A percentile compares a stretch with the other conserved stretches of the same genome.
Evolutionary conservation across 1,140 invertebrate species (phyloP).

Genomic region (Pentalonia nigronervosa): DNA sequence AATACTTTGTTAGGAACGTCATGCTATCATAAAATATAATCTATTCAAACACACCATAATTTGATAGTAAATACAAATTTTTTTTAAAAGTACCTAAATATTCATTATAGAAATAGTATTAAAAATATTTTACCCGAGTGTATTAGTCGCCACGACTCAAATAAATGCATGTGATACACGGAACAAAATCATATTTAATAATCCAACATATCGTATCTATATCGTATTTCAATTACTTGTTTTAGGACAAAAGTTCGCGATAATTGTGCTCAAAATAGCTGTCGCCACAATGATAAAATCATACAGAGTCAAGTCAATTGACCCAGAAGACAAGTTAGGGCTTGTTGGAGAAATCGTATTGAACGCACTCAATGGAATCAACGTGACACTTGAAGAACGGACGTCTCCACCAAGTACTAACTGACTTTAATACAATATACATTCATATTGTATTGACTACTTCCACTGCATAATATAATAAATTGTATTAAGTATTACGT

Average conservation of each 20-base stretch:
- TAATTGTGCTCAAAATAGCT: conserved; percentile 69
- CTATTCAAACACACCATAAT: background rate
- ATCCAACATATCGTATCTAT: background rate
- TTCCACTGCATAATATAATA: background rate
- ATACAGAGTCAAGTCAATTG: conserved; percentile 63
- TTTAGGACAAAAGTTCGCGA: conserved; percentile 69
- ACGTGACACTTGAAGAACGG: conserved; percentile 55
- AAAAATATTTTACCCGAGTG: background rate
- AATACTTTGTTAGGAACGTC: too few species aligned
- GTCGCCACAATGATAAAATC: conserved; percentile 67
- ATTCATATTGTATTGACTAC: background rate
- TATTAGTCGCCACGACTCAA: background rate
- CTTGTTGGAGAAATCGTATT: conserved; percentile 57
- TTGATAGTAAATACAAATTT: background rate
- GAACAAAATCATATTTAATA: background rate
- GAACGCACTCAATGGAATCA: conserved; percentile 44
- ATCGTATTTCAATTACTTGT: background rate
- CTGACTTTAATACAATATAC: background rate
- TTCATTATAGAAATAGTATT: background rate
- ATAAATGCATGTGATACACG: background rate
- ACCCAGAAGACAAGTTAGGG: conserved; percentile 48
- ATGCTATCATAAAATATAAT: too few species aligned
- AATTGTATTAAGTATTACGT: background rate
- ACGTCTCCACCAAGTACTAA: background rate
- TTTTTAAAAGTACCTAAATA: background rate